phyloP scores from a whole-genome alignment of 2,113 vertebrate genomes.

The Pungitius pungitius region DNA sequence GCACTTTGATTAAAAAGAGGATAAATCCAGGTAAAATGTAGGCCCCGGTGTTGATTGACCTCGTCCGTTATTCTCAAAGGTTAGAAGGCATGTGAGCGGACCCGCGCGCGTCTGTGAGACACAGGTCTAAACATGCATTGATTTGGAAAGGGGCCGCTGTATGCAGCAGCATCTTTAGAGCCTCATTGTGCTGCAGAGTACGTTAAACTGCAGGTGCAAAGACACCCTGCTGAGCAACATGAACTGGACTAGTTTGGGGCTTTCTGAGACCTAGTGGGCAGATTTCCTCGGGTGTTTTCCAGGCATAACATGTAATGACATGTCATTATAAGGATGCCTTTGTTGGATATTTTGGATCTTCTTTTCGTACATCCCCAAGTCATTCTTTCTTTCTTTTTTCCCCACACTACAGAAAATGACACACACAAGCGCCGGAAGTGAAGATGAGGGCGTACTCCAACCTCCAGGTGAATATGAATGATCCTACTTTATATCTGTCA shows the following conservation, averaged over 20 bases:
- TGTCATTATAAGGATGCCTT: neutral
- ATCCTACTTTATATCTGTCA: neutral
- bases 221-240: constrained; percentile 22
- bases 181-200: constrained; percentile 50
- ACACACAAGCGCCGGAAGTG: neutral
- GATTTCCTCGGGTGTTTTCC: constrained; percentile 46
- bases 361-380: neutral
- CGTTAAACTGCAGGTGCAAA: constrained; percentile 47
- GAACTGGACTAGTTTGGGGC: constrained; percentile 36
- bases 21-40: constrained; percentile 2
- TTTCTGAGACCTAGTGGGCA: constrained; percentile 41
- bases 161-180: constrained; percentile 43
- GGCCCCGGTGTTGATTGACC: neutral
- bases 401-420: neutral
- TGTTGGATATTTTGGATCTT: neutral
- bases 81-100: neutral
- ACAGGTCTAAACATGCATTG: neutral
- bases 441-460: constrained; percentile 12
- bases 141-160: constrained; percentile 8
- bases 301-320: constrained; percentile 14
- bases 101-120: neutral
- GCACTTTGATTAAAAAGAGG: neutral
- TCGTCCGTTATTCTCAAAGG: neutral
- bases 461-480: constrained; percentile 56
- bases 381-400: neutral